These are phyloP conservation scores for Zaprionus capensis DNA, from an alignment of 1,140 invertebrate species.

Conservation along the genomic window DNA sequence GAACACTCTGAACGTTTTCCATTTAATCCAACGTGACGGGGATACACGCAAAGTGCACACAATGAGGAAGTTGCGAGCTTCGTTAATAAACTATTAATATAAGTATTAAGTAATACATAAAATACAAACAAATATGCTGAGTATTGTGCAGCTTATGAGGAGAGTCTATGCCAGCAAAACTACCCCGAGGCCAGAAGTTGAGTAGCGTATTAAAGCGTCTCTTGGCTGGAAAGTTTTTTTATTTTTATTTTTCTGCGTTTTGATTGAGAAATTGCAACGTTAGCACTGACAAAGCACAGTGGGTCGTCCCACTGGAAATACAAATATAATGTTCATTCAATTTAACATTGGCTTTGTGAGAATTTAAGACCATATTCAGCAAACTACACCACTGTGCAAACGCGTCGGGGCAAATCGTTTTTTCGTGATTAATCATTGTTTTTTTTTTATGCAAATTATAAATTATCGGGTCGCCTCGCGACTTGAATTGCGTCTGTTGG, in stretches of 20 bases:
- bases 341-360: background rate
- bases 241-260: slow-evolving; percentile 1
- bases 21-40: background rate
- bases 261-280: slow-evolving; percentile 7
- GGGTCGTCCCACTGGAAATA: background rate
- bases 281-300: background rate
- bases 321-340: background rate
- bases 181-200: background rate
- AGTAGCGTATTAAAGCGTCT: slow-evolving; percentile 2
- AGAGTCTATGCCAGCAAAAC: background rate
- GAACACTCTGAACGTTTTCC: slow-evolving; percentile 1
- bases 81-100: slow-evolving; percentile 6
- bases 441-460: slow-evolving; percentile 7
- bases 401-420: background rate
- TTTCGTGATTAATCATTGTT: slow-evolving; percentile 5
- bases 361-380: background rate
- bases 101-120: slow-evolving; percentile 5
- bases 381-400: background rate
- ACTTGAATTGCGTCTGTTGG: background rate
- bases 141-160: slow-evolving; percentile 1
- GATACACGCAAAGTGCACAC: background rate
- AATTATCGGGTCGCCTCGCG: background rate
- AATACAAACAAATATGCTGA: slow-evolving; percentile 1
- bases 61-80: background rate
- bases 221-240: background rate